These are phyloP conservation scores for Empis livida DNA, from an alignment of 2,888 invertebrate genomes.

Conservation along the genomic window DNA sequence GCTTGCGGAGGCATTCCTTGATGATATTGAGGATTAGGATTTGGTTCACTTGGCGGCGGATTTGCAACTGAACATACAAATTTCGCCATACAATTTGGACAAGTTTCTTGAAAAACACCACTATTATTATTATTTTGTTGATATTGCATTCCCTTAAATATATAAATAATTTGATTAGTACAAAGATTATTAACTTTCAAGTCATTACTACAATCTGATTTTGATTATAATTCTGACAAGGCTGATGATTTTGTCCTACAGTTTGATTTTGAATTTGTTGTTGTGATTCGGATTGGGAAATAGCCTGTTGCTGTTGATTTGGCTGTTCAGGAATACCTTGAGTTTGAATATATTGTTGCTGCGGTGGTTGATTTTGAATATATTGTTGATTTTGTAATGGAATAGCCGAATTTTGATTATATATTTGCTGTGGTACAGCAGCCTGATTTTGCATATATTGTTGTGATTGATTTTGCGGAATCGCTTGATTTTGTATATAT, in stretches of 20 bases:
- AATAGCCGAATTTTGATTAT: not conserved
- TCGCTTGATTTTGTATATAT: not conserved
- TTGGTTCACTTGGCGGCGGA: not conserved
- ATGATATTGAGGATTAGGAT: too few relatives aligned
- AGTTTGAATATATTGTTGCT: conserved; percentile 2
- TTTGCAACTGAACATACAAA: not conserved
- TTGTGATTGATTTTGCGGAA: not conserved
- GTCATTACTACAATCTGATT: too few relatives aligned
- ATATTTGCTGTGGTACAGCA: too few relatives aligned
- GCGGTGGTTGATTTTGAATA: conserved; percentile 7
- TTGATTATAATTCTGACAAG: too few relatives aligned
- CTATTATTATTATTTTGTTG: not conserved
- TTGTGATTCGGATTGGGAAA: conserved; percentile 1
- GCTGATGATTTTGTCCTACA: conserved; percentile 7
- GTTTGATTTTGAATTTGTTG: conserved; percentile 6
- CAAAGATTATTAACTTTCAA: too few relatives aligned
- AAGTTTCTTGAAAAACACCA: not conserved
- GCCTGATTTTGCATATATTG: not conserved
- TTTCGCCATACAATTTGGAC: not conserved
- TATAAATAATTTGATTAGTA: too few relatives aligned
- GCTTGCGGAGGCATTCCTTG: not conserved
- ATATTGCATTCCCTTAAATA: not conserved
- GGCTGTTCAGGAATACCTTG: not conserved
- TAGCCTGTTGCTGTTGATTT: not conserved
- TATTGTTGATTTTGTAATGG: not conserved